Evolutionary conservation across 1,140 invertebrate genomes (phyloP), one percentile per base, ranked within the genome.

Genomic region (Theocolax elegans): DNA sequence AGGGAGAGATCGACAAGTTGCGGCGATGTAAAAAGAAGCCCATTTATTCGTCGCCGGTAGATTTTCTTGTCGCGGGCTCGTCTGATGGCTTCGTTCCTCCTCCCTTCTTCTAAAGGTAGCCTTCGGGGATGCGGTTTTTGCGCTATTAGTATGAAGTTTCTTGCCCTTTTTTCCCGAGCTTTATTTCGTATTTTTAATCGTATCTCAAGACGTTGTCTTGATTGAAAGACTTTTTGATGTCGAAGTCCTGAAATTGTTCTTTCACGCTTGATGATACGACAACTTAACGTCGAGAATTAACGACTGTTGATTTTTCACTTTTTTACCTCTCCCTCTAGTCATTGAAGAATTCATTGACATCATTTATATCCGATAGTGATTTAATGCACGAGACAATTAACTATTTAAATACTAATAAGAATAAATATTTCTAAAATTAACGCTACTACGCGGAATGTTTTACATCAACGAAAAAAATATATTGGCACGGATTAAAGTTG

Each of bases 31-130:
- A n/a, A 60, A 60, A 60, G 44, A 44, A 44, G 21, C 40, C 40
- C 40, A 60, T 44, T 60, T 46, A 44, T 60, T 46, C 21, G 54
- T 12, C 3, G n/a, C 42, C 31, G 0, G 4, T 19, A 42, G 42
- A 59, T 59, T 42, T 59, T 59, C 56, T 59, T 59, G 56, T 21
- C 54, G 31, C 19, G 2, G 35, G 12, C 31, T 29, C 31, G 19
- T 59, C 17, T n/a, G 17, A 21, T 10, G 13, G 19, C 27, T 59
- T 44, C 17, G 38, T 27, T 44, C n/a, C 9, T 17, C 0, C 19
- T 44, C 13, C 10, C 8, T 23, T 44, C 3, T 44, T 44, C 27
- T 15, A 7, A 44, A n/a, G 1, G 8, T n/a, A 27, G 9, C 13
- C n/a, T n/a, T n/a, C 6, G 29, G 4, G 23, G 17, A 31, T 19